phyloP scores from a whole-genome alignment of 2,797 vertebrate species.

The Enoplosus armatus region DNA sequence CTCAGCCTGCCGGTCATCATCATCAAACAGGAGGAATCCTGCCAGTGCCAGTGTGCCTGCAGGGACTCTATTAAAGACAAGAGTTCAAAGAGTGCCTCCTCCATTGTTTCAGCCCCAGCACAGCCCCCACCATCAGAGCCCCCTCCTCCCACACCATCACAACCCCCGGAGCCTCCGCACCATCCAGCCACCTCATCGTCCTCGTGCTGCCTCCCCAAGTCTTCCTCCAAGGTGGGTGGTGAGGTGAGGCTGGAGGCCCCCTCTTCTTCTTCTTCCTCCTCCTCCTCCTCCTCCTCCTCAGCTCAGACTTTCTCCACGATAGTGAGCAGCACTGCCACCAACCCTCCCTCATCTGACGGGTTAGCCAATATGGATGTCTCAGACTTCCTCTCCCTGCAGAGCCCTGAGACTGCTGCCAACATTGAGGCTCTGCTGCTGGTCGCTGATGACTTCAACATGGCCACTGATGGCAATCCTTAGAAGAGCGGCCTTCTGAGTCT shows the following conservation, averaged over 20 bases:
- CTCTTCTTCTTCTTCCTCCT: slow-evolving; percentile 48
- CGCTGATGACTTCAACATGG: slow-evolving; percentile 90
- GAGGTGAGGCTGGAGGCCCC: slow-evolving; percentile 53
- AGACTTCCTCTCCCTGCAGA: slow-evolving; percentile 94
- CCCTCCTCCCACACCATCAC: slow-evolving; percentile 67
- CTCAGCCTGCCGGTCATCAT: slow-evolving; percentile 99
- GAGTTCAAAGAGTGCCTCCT: slow-evolving; percentile 84
- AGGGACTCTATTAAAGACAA: slow-evolving; percentile 95
- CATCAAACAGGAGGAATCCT: slow-evolving; percentile 99
- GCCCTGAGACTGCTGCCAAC: slow-evolving; percentile 88
- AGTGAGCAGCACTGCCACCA: slow-evolving; percentile 57
- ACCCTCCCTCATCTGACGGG: slow-evolving; percentile 84
- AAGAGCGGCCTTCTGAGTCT: slow-evolving; percentile 68
- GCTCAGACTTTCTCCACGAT: slow-evolving; percentile 74
- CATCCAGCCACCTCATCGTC: slow-evolving; percentile 70
- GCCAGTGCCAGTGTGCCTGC: slow-evolving; percentile 98
- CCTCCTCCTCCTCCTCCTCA: slow-evolving; percentile 59
- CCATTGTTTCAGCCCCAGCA: slow-evolving; percentile 52
- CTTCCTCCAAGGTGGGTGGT: slow-evolving; percentile 78
- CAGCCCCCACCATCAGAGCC: slow-evolving; percentile 68
- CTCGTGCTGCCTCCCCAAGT: slow-evolving; percentile 69
- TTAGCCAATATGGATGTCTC: slow-evolving; percentile 94
- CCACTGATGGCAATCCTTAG: slow-evolving; percentile 86
- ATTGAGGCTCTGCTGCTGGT: slow-evolving; percentile 94
- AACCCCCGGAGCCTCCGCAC: slow-evolving; percentile 76